Base-by-base conservation (phyloP, 2,113 vertebrate species). In the Campylorhamphus procurvoides region DNA sequence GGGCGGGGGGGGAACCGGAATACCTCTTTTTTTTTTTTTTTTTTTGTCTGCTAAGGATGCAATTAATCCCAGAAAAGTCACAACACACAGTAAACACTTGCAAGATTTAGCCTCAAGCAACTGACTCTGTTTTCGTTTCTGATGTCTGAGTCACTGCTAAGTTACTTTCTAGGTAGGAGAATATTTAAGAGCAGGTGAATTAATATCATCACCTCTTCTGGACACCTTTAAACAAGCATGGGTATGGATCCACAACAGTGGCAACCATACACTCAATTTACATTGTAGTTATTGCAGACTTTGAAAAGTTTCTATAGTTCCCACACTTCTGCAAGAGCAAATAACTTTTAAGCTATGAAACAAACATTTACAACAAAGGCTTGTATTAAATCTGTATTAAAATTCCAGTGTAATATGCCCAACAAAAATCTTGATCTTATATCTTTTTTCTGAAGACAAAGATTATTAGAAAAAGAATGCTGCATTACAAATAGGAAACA, bases 381-480 rank as follows among this genome's bases (percentile, higher is more conserved):
- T 64, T 82, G 4, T 79, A 33, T 56, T 40, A 71, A 13, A n/a
- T 86, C 40, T 33, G 12, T 62, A 87, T 84, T 93, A 91, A 94
- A 84, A 92, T 89, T 90, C 53, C 35, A 39, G 29, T 62, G 63
- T 68, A 88, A 64, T 81, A 95, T 59, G 64, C 60, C 78, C n/a
- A 80, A 40, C 53, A 73, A 87, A 69, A 93, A 88, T 28, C 52
- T 76, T 92, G 47, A 96, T 88, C 64, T 94, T 53, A 94, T 96
- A 91, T 64, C 87, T 20, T 20, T 52, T 91, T 83, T 85, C 85
- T 93, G 73, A 95, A 83, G 75, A 94, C 63, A 89, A 58, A 63
- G 19, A 53, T 39, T 67, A 67, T 82, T 67, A 85, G 40, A n/a
- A 93, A 84, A 44, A 77, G 40, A 84, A 75, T 16, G 60, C 18